Base-by-base conservation (phyloP, 1,140 invertebrate genomes). In the Campoletis sonorensis region DNA sequence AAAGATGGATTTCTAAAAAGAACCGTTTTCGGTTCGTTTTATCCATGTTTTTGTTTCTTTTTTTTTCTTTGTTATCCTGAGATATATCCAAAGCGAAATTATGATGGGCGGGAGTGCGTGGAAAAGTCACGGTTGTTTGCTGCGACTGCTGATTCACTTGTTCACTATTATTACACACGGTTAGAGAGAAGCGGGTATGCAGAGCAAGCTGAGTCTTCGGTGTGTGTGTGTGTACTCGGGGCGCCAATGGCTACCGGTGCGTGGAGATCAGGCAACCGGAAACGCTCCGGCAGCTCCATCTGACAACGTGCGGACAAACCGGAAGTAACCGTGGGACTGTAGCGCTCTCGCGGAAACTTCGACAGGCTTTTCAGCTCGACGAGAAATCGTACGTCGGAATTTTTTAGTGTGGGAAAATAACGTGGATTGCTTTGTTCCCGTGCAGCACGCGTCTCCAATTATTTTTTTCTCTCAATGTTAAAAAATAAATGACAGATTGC, bases 291-390 rank as follows among this genome's bases (percentile, higher is more conserved):
- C 67, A 70, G 67, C 67, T 33, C 67, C 67, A 70, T 70, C 67
- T 67, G 64, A 67, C 26, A 27, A n/a, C 11, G 58, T 71, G 23
- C 67, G 71, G 37, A 49, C 75, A 79, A 81, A 85, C 82, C 84
- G 85, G 85, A 86, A 85, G 82, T 84, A 73, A 27, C 51, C 85
- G 84, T 84, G 84, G 84, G 84, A 84, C 40, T 58, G 78, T 10
- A n/a, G 30, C 67, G 67, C 67, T 70, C 67, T 33, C 72, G 54
- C 18, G 68, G 79, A 81, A 83, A 70, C 79, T 80, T 81, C 80
- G 77, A 85, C 85, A 86, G 70, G 83, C 81, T 70, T 27, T 79
- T 73, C 45, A 79, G 30, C 84, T 83, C 64, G 70, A 79, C 84
- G 71, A 70, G 30, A 15, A n/a, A 70, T 70, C 4, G 67, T 10